A percentile compares a stretch with the other conserved stretches of the same genome.
Conservation (phyloP, 2,888 invertebrate genomes). For the Lepidocyrtoides sp. region DNA sequence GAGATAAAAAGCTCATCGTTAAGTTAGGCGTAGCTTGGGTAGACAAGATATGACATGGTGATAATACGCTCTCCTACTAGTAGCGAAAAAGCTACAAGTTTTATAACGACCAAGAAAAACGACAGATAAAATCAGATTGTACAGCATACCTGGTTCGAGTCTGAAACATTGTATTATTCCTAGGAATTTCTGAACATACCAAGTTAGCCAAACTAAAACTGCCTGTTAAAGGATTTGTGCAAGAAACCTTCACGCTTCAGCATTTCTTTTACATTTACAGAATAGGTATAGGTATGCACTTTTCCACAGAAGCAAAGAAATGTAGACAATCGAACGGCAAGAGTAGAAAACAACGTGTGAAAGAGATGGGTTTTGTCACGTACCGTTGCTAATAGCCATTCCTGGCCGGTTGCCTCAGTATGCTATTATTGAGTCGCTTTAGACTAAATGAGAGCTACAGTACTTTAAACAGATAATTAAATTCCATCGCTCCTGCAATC, state of each 20-base stretch:
- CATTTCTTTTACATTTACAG: neutral
- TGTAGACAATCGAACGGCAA: neutral
- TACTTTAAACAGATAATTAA: slow-evolving; percentile 77
- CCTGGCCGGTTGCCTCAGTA: slow-evolving; percentile 19
- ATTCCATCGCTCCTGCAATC: slow-evolving; percentile 69
- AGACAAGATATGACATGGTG: slow-evolving; percentile 31
- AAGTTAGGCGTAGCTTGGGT: too few species aligned
- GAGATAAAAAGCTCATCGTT: too few species aligned
- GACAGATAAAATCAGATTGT: neutral
- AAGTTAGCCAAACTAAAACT: neutral
- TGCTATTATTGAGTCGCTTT: slow-evolving; percentile 62
- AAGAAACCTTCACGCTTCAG: slow-evolving; percentile 1
- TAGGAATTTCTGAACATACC: neutral
- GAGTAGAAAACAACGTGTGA: neutral
- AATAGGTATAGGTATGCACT: neutral
- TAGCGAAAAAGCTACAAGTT: slow-evolving; percentile 33
- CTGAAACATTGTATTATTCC: neutral
- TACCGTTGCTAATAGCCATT: slow-evolving; percentile 22
- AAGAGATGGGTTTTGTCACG: neutral
- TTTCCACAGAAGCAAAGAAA: neutral
- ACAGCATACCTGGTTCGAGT: neutral
- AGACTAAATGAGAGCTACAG: slow-evolving; percentile 62
- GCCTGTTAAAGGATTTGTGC: neutral
- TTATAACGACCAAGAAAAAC: slow-evolving; percentile 24
- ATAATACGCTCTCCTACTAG: neutral